phyloP scores from a whole-genome alignment of 2,113 vertebrate genomes.

The Cranoglanis bouderius region DNA sequence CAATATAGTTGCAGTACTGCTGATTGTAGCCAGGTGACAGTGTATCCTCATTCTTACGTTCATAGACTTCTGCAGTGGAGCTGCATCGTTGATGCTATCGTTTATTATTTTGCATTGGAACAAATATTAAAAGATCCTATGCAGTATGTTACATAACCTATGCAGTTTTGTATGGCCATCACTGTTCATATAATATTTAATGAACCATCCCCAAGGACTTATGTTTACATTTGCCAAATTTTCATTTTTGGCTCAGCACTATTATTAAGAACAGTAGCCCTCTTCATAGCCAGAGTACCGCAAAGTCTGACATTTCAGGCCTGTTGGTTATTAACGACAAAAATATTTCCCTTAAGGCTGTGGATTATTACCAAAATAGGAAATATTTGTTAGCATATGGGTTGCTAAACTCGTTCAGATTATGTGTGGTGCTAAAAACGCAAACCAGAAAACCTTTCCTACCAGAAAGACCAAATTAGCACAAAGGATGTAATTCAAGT shows the following conservation, averaged over 20 bases:
- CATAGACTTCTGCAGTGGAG: not conserved
- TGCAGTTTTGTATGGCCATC: not conserved
- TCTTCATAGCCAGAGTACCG: not conserved
- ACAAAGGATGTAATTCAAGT: slow-evolving; percentile 27
- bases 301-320: not conserved
- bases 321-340: slow-evolving; percentile 5
- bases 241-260: not conserved
- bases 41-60: slow-evolving; percentile 5
- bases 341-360: not conserved
- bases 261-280: slow-evolving; percentile 17
- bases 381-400: slow-evolving; percentile 21
- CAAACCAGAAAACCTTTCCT: slow-evolving; percentile 34
- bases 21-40: slow-evolving; percentile 40
- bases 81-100: not conserved
- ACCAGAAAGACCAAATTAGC: not conserved
- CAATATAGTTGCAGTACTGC: slow-evolving; percentile 7
- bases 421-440: slow-evolving; percentile 8
- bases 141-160: not conserved
- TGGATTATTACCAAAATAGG: not conserved
- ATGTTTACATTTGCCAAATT: not conserved
- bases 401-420: not conserved
- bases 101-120: not conserved
- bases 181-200: too few species aligned
- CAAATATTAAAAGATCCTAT: not conserved
- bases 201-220: not conserved